Evolutionary conservation across 2,113 vertebrate species (phyloP).

Genomic region (Hiodon tergisus): DNA sequence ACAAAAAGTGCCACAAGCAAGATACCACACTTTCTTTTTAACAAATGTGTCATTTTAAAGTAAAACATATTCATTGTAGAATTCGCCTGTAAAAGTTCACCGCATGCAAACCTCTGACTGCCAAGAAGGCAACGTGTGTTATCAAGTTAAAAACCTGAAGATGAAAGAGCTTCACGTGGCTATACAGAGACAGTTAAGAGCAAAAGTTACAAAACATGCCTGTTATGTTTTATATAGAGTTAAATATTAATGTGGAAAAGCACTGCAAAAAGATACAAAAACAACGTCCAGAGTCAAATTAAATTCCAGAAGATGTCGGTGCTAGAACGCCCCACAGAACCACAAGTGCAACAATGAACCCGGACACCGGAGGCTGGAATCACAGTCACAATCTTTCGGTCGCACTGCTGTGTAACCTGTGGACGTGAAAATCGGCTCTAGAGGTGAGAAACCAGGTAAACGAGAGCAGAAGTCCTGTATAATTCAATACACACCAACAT

Average conservation of each 20-base stretch:
- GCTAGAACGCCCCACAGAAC: neutral
- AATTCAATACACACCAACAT: neutral
- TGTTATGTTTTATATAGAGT: slow-evolving; percentile 8
- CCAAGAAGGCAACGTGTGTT: neutral
- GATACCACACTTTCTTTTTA: neutral
- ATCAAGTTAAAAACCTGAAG: neutral
- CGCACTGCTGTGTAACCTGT: neutral
- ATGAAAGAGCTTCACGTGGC: slow-evolving; percentile 2
- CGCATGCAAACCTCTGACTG: slow-evolving; percentile 11
- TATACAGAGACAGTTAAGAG: neutral
- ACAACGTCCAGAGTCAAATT: neutral
- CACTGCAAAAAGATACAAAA: neutral
- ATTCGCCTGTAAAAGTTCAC: neutral
- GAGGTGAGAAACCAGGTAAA: neutral
- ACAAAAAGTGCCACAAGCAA: neutral
- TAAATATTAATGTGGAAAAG: neutral
- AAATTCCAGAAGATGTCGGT: neutral
- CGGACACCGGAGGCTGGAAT: neutral
- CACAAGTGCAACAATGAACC: neutral
- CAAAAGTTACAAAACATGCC: slow-evolving; percentile 18
- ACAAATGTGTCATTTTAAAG: neutral
- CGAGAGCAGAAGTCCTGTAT: neutral
- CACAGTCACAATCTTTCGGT: neutral
- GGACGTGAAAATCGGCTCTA: neutral
- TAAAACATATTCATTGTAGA: neutral